Percentiles rank a stretch among this genome's conserved stretches.
Evolutionary conservation across 2,888 invertebrate species (phyloP).

Genomic region (Diachrysia chrysitis): DNA sequence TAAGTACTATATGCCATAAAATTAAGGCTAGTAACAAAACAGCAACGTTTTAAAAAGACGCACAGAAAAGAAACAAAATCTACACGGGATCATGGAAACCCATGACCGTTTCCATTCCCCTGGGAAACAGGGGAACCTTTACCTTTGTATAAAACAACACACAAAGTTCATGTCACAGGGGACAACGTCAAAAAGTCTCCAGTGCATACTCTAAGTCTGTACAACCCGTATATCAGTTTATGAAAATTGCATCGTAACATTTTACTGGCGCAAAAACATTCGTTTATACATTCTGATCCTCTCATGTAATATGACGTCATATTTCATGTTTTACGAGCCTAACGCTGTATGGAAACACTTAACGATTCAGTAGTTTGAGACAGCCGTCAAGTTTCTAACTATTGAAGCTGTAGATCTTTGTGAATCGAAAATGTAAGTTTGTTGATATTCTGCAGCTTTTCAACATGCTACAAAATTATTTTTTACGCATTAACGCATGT

Average conservation of each 20-base stretch:
- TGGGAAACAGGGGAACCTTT: neutral
- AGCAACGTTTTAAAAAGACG: too few relatives aligned
- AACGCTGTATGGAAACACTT: slow-evolving; percentile 43
- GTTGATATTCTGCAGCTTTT: neutral
- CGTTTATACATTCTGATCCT: slow-evolving; percentile 52
- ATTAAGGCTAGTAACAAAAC: too few relatives aligned
- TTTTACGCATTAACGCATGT: too few relatives aligned
- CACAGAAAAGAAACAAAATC: neutral
- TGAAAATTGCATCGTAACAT: slow-evolving; percentile 63
- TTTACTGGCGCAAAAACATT: slow-evolving; percentile 61
- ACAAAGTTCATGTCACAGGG: neutral
- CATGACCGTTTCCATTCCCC: neutral
- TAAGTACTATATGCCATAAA: too few relatives aligned
- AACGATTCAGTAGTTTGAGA: slow-evolving; percentile 41
- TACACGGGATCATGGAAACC: neutral
- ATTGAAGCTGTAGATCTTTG: slow-evolving; percentile 42
- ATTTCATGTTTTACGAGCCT: slow-evolving; percentile 59
- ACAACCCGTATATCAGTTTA: slow-evolving; percentile 44
- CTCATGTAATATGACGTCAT: slow-evolving; percentile 54
- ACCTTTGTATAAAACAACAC: neutral
- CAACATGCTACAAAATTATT: neutral
- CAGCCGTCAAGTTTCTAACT: slow-evolving; percentile 44
- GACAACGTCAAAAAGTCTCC: neutral
- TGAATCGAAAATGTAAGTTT: slow-evolving; percentile 19
- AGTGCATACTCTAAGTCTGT: slow-evolving; percentile 24